Evolutionary conservation across 2,113 vertebrate species (phyloP), one percentile per base, ranked within the genome.

Genomic region (Galbula dea): DNA sequence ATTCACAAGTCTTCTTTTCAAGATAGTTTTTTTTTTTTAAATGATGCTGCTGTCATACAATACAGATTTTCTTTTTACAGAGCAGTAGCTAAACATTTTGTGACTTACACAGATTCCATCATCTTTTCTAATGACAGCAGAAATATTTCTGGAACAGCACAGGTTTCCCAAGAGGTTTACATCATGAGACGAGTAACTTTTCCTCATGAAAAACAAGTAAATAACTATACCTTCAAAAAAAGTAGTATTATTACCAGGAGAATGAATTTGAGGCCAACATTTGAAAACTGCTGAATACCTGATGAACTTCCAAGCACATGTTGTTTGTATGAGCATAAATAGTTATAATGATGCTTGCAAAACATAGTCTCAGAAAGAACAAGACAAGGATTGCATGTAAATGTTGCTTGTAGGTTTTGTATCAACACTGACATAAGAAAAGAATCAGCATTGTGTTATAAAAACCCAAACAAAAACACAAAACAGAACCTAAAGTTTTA

Each of bases 101-200:
- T 92, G 89, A 96, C 90, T 97, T 97, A 93, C 88, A 91, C 81
- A 91, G 83, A 96, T 86, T 89, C 74, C 90, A 94, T 96, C 92
- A 94, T 62, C 66, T 57, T 96, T 97, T 97, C 86, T 94, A 95
- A 96, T 90, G 92, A 92, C 67, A 95, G 95, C 68, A 96, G 91
- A 96, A 95, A 96, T 76, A 95, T 95, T 96, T 97, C 58, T 97
- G 49, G 82, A 97, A 67, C 23, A 94, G 88, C 55, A 80, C 54
- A 91, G 32, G 26, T 94, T 97, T 96, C 96, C 84, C 63, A 71
- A 51, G 79, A 71, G 30, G 10, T 58, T 96, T 95, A 22, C 67
- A 77, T 85, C 71, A 89, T 93, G 86, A 96, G 65, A 86, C 95
- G 86, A 96, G 39, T 92, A 90, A 96, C 48, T 19, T 71, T 95